Evolutionary conservation across 2,113 vertebrate species (phyloP).

Genomic region (Hypomesus transpacificus): DNA sequence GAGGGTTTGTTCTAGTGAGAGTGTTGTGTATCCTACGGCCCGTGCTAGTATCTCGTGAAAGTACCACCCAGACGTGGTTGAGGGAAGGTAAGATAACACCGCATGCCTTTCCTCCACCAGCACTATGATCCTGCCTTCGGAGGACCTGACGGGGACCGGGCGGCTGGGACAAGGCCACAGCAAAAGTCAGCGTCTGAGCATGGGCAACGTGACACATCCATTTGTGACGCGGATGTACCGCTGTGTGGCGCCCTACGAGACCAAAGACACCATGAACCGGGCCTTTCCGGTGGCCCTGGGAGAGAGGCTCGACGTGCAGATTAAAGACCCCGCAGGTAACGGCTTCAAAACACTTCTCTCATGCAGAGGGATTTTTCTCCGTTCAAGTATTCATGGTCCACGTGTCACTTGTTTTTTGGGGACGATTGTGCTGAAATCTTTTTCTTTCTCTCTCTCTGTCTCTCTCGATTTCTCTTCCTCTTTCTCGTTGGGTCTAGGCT

Average conservation of each 20-base stretch:
- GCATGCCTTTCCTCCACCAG: constrained; percentile 56
- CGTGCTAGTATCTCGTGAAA: no score
- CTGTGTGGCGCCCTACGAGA: constrained; percentile 79
- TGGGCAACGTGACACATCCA: constrained; percentile 61
- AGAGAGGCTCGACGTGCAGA: constrained; percentile 82
- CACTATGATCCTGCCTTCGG: constrained; percentile 78
- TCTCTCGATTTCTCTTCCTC: background rate
- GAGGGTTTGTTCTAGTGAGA: no score
- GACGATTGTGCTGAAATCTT: background rate
- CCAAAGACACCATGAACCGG: constrained; percentile 79
- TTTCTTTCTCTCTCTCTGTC: background rate
- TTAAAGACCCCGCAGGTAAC: constrained; percentile 83
- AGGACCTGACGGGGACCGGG: constrained; percentile 30
- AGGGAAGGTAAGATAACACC: no score
- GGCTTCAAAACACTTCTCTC: no score
- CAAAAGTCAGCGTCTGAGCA: background rate
- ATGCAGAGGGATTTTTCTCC: no score
- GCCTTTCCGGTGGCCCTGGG: constrained; percentile 67
- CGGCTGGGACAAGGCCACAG: constrained; percentile 17
- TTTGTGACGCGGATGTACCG: constrained; percentile 75
- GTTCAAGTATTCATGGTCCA: no score
- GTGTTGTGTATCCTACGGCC: no score
- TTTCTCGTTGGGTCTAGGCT: constrained; percentile 68
- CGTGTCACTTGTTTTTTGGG: no score
- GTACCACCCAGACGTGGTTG: no score